A percentile compares a stretch with the other conserved stretches of the same genome.
These are phyloP conservation scores for Andrena hattorfiana DNA, from an alignment of 2,888 invertebrate species.

Conservation along the genomic window DNA sequence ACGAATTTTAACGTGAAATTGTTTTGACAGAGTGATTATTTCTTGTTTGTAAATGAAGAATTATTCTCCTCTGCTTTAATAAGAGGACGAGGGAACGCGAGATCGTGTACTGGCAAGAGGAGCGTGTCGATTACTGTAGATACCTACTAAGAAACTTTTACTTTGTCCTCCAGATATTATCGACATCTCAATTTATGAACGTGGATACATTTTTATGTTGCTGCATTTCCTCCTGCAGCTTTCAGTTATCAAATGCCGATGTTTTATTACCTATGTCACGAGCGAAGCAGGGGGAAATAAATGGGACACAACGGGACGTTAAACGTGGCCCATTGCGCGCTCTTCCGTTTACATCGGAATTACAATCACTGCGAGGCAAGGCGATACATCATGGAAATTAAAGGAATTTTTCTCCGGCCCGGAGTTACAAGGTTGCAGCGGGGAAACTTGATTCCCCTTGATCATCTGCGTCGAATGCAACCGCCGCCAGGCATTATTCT, in stretches of 20 bases:
- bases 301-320: background rate
- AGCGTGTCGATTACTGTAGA: background rate
- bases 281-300: background rate
- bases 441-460: constrained; percentile 21
- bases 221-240: too few relatives aligned
- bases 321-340: background rate
- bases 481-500: background rate
- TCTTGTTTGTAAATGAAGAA: background rate
- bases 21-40: background rate
- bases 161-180: too few relatives aligned
- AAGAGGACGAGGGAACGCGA: too few relatives aligned
- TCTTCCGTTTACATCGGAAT: constrained; percentile 15
- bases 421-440: background rate
- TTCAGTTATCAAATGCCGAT: background rate
- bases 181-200: too few relatives aligned
- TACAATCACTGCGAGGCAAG: background rate
- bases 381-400: constrained; percentile 29
- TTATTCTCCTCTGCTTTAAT: background rate
- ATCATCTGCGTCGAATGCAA: constrained; percentile 30
- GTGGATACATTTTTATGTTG: too few relatives aligned
- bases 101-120: background rate
- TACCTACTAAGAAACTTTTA: too few relatives aligned
- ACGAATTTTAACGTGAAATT: background rate
- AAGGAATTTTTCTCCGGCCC: constrained; percentile 14
- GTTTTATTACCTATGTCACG: background rate